Conservation (phyloP, 2,113 vertebrate species). For the Hippocampus zosterae region DNA sequence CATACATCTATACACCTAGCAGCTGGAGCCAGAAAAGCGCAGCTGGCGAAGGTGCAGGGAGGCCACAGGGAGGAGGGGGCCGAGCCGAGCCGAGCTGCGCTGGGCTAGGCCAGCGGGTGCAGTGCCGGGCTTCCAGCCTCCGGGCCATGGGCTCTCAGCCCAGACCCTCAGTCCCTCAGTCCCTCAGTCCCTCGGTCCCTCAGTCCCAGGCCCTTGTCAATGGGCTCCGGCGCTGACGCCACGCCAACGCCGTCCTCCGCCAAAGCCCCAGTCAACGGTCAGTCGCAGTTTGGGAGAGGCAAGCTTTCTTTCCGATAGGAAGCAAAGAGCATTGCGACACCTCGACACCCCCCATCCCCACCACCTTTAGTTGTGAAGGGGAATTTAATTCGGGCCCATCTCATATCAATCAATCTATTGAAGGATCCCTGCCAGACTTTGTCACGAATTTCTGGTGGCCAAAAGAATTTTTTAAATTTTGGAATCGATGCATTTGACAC, state of each 20-base stretch:
- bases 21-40: conserved; percentile 86
- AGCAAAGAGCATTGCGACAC: neutral
- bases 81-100: conserved; percentile 33
- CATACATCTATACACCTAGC: conserved; percentile 65
- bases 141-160: conserved; percentile 66
- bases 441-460: conserved; percentile 32
- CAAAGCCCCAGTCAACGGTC: conserved; percentile 59
- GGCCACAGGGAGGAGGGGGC: conserved; percentile 49
- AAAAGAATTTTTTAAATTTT: no score
- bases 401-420: conserved; percentile 2
- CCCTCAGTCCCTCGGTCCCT: conserved; percentile 35
- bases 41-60: conserved; percentile 81
- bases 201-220: conserved; percentile 69
- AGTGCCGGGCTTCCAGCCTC: conserved; percentile 58
- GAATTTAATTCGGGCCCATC: neutral
- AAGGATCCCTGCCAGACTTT: conserved; percentile 44
- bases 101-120: conserved; percentile 54
- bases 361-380: neutral
- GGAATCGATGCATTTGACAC: conserved; percentile 23
- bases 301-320: conserved; percentile 15
- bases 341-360: neutral
- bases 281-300: conserved; percentile 45
- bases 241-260: conserved; percentile 73
- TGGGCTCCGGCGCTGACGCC: conserved; percentile 58
- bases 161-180: conserved; percentile 53